phyloP scores from a whole-genome alignment of 2,797 vertebrate genomes.

The Melanotaenia maccullochi region DNA sequence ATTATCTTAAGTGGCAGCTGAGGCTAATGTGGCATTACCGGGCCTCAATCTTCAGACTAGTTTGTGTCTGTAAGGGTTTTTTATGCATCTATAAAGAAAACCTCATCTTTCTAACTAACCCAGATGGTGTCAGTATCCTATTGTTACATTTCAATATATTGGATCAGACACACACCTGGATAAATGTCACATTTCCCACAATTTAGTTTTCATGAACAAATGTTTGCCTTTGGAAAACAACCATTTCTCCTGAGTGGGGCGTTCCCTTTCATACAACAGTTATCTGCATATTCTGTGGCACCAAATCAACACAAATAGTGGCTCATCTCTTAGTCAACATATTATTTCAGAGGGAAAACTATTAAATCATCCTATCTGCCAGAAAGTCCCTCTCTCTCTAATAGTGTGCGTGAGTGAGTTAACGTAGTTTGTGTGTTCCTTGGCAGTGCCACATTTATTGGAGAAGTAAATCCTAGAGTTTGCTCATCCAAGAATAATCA shows the following conservation, averaged over 20 bases:
- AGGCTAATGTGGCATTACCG: slow-evolving; percentile 40
- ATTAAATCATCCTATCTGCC: slow-evolving; percentile 60
- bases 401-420: slow-evolving; percentile 7
- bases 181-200: slow-evolving; percentile 1
- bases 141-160: background rate
- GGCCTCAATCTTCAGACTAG: slow-evolving; percentile 13
- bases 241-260: background rate
- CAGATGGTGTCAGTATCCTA: slow-evolving; percentile 45
- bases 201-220: background rate
- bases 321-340: slow-evolving; percentile 37
- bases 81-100: background rate
- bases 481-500: slow-evolving; percentile 62
- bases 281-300: slow-evolving; percentile 18
- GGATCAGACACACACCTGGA: background rate
- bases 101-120: slow-evolving; percentile 1
- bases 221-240: slow-evolving; percentile 1
- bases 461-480: slow-evolving; percentile 54
- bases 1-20: slow-evolving; percentile 41
- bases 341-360: slow-evolving; percentile 41
- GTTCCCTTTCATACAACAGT: slow-evolving; percentile 11
- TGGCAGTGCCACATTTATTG: slow-evolving; percentile 40
- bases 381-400: slow-evolving; percentile 39
- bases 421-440: slow-evolving; percentile 7
- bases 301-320: slow-evolving; percentile 41
- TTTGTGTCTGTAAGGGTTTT: slow-evolving; percentile 2